These are phyloP conservation scores for Haliaeetus leucogaster DNA, from an alignment of 2,113 vertebrate species.

Conservation along the genomic window DNA sequence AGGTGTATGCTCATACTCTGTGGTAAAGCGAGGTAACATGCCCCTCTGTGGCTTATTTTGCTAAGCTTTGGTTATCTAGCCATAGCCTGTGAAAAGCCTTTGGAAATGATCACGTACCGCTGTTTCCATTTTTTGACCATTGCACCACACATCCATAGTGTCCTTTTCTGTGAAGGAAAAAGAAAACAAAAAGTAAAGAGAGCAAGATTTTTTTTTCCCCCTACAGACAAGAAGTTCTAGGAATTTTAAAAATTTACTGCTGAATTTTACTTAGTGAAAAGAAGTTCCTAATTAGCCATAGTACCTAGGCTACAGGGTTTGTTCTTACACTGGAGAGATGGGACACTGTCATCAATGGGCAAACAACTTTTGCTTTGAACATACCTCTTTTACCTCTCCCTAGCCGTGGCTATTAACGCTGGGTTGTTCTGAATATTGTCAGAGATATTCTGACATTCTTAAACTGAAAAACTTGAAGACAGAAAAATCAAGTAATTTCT, in stretches of 20 bases:
- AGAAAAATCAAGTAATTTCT: neutral
- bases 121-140: slow-evolving; percentile 93
- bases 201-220: neutral
- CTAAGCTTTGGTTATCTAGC: neutral
- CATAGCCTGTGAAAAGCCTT: neutral
- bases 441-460: neutral
- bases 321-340: neutral
- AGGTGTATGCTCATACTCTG: rapidly evolving
- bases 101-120: slow-evolving; percentile 79
- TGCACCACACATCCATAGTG: slow-evolving; percentile 99
- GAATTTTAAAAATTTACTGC: neutral
- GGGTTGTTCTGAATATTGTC: neutral
- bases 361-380: neutral
- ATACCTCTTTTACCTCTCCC: neutral
- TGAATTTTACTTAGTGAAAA: neutral
- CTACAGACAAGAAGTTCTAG: neutral
- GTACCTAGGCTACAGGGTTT: neutral
- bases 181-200: neutral
- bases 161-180: slow-evolving; percentile 87
- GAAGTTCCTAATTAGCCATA: neutral
- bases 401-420: neutral
- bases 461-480: neutral
- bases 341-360: neutral
- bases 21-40: neutral
- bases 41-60: neutral